These are phyloP conservation scores for Macropis europaea DNA, from an alignment of 2,888 invertebrate genomes.

Conservation along the genomic window DNA sequence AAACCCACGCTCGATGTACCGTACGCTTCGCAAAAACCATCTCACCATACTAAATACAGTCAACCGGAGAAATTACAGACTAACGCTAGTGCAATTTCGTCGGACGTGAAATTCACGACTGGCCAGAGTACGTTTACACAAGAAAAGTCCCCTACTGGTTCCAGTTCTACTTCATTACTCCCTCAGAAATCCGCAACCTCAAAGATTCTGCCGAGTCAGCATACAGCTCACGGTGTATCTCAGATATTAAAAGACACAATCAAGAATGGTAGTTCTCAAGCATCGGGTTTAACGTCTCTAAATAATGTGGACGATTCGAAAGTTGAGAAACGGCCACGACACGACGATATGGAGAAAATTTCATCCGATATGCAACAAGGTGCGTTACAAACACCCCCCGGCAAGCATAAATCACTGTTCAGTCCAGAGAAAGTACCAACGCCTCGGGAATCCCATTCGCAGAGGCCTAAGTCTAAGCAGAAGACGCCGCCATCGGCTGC, in stretches of 20 bases:
- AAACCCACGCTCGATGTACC: conserved; percentile 71
- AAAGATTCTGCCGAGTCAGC: conserved; percentile 51
- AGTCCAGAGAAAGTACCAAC: conserved; percentile 84
- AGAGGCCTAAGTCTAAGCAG: conserved; percentile 78
- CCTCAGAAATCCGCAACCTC: conserved; percentile 39
- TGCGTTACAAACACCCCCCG: conserved; percentile 58
- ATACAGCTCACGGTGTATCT: conserved; percentile 61
- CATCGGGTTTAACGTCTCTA: conserved; percentile 52
- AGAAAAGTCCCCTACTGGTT: conserved; percentile 61
- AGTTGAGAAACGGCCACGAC: conserved; percentile 73
- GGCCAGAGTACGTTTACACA: conserved; percentile 50
- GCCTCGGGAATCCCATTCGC: conserved; percentile 79
- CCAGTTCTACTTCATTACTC: conserved; percentile 9
- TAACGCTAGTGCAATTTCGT: conserved; percentile 19
- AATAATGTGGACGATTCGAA: conserved; percentile 73
- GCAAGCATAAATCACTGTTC: conserved; percentile 82
- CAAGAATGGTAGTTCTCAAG: conserved; percentile 66
- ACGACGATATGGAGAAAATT: conserved; percentile 59
- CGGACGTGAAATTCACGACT: conserved; percentile 36
- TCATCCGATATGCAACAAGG: conserved; percentile 56
- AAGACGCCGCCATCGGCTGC: conserved; percentile 81
- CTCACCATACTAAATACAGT: conserved; percentile 71
- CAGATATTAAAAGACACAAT: conserved; percentile 65
- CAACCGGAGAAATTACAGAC: conserved; percentile 55
- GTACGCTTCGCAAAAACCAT: conserved; percentile 70